These are phyloP conservation scores for Sigmodon hispidus DNA, from an alignment of 2,113 vertebrate species.

Conservation along the genomic window DNA sequence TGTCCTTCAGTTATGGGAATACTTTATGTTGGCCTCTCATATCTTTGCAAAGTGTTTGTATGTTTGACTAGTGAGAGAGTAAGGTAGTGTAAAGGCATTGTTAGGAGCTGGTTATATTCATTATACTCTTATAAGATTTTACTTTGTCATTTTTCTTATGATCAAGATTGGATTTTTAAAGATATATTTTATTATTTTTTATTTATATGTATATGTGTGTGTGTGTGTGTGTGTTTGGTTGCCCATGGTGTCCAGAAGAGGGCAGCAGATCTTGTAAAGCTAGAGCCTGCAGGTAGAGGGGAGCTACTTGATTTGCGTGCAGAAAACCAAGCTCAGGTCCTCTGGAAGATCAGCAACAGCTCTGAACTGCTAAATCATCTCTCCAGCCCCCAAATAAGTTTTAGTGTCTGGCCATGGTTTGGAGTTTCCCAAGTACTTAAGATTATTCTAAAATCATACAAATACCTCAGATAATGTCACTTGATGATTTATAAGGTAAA, in stretches of 20 bases:
- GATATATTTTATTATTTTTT: neutral
- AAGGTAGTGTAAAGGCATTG: neutral
- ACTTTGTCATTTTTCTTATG: conserved; percentile 35
- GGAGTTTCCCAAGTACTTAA: neutral
- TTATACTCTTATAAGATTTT: neutral
- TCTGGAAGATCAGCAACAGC: neutral
- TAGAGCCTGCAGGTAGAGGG: neutral
- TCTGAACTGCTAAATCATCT: neutral
- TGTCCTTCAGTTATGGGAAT: neutral
- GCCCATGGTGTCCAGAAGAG: no score
- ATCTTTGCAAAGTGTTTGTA: conserved; percentile 4
- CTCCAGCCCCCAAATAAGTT: neutral
- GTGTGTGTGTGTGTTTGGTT: neutral
- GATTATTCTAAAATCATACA: neutral
- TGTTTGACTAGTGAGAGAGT: neutral
- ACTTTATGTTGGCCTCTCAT: neutral
- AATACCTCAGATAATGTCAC: neutral
- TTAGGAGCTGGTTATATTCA: neutral
- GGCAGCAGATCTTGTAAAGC: neutral
- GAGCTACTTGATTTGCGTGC: neutral
- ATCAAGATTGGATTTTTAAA: neutral
- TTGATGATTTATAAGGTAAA: neutral
- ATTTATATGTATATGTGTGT: neutral
- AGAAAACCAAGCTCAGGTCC: neutral
- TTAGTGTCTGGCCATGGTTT: neutral